These are phyloP conservation scores for Brachyhypopomus gauderio DNA, from an alignment of 2,113 vertebrate species.

Conservation along the genomic window DNA sequence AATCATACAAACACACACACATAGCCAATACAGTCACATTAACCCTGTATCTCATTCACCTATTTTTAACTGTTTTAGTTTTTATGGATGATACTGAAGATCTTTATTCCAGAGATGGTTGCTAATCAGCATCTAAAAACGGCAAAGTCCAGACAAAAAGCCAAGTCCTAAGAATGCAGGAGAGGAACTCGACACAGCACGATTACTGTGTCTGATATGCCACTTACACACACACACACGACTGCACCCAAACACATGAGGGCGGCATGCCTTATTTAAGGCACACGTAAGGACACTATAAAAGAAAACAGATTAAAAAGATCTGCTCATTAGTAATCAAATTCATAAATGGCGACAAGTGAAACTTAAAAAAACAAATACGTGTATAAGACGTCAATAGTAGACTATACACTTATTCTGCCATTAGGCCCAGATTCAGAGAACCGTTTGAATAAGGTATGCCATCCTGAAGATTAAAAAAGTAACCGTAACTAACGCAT, in stretches of 20 bases:
- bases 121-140: constrained; percentile 64
- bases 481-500: constrained; percentile 19
- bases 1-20: neutral
- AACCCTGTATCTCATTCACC: constrained; percentile 19
- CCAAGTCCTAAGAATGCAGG: constrained; percentile 70
- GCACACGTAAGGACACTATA: neutral
- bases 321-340: too few species aligned
- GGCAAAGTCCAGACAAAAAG: constrained; percentile 66
- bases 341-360: too few species aligned
- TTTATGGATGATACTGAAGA: constrained; percentile 9
- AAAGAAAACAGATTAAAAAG: neutral
- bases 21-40: neutral
- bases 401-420: too few species aligned
- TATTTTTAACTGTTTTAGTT: constrained; percentile 3
- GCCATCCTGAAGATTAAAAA: constrained; percentile 11
- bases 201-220: constrained; percentile 61
- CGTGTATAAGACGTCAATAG: too few species aligned
- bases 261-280: neutral
- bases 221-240: constrained; percentile 29
- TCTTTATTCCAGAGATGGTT: constrained; percentile 46
- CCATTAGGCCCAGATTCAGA: neutral
- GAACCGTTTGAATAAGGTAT: constrained; percentile 13
- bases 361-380: too few species aligned
- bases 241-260: constrained; percentile 9
- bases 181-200: constrained; percentile 70